These are phyloP conservation scores for Galaxea fascicularis DNA, from an alignment of 92 coral and sea anemone species.

Conservation along the genomic window DNA sequence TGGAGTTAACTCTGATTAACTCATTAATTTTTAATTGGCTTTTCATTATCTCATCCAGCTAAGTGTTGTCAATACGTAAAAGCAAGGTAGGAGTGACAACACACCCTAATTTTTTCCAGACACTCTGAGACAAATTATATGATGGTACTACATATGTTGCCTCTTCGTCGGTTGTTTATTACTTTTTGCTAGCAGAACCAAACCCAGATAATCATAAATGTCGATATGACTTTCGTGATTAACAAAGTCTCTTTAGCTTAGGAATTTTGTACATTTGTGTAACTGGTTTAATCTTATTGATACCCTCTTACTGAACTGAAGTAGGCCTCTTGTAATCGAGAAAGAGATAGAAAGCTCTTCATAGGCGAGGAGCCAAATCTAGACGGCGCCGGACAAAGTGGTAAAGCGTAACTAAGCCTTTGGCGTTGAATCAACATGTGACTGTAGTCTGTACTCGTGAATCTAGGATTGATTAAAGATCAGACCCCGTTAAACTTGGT, in stretches of 20 bases:
- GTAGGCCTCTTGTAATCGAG: not conserved
- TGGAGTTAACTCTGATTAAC: not conserved
- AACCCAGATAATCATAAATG: too few relatives aligned
- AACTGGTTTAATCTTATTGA: not conserved
- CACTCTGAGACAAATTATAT: not conserved
- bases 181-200: not conserved
- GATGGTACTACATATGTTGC: not conserved
- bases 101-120: not conserved
- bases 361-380: not conserved
- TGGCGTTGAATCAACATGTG: too few relatives aligned
- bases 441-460: too few relatives aligned
- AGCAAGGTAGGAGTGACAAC: not conserved
- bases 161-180: not conserved
- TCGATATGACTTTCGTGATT: not conserved
- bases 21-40: constrained; percentile 9
- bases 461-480: too few relatives aligned
- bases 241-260: not conserved
- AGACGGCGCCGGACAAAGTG: not conserved
- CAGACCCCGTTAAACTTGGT: too few relatives aligned
- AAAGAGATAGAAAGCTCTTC: not conserved
- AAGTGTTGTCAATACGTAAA: not conserved
- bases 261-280: not conserved
- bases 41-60: constrained; percentile 13
- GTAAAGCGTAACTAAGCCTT: too few relatives aligned
- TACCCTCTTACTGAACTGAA: not conserved